Evolutionary conservation across 2,797 vertebrate species (phyloP), one percentile per base, ranked within the genome.

Genomic region (Sebastes dallii): DNA sequence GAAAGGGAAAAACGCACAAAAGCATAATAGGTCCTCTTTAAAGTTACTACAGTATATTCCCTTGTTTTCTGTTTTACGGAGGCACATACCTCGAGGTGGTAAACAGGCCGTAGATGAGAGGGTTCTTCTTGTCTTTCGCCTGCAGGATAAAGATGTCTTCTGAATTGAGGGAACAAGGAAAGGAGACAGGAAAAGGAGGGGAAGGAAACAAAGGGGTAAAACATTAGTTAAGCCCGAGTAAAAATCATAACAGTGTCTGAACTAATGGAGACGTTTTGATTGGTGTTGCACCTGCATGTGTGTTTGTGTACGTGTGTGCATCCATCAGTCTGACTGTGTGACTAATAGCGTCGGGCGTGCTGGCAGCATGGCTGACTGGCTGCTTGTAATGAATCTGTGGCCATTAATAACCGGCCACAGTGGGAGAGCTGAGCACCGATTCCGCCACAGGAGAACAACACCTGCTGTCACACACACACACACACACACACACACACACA

Each of bases 51-150:
- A 67, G 5, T 29, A 29, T 30, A 54, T 46, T 66, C 24, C 12
- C 30, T 54, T 60, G 39, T 72, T 65, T 77, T 86, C 14, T n/a
- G 22, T 2, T 68, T 75, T 54, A 73, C 10, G 80, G 25, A 62
- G 24, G 30, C 18, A 77, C 84, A 79, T 82, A 96, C 96, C 96
- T 96, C 68, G 95, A 95, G 39, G 96, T 96, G 75, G 96, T 96
- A 77, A 96, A 96, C 83, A 96, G 87, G 72, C 95, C 95, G 2
- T 96, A 96, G 93, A 96, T 96, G 59, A 96, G 93, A n/a, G 96
- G 96, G 77, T 95, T 96, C 82, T 94, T 96, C 93, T 96, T 95
- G 88, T 96, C 95, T 88, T 96, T 96, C 18, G 94, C 95, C 4
- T 93, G 88, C 27, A 95, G 96, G 82, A 96, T 95, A 42, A 96